Conservation (phyloP, 1,140 invertebrate species). For the Drosophila nannoptera region DNA sequence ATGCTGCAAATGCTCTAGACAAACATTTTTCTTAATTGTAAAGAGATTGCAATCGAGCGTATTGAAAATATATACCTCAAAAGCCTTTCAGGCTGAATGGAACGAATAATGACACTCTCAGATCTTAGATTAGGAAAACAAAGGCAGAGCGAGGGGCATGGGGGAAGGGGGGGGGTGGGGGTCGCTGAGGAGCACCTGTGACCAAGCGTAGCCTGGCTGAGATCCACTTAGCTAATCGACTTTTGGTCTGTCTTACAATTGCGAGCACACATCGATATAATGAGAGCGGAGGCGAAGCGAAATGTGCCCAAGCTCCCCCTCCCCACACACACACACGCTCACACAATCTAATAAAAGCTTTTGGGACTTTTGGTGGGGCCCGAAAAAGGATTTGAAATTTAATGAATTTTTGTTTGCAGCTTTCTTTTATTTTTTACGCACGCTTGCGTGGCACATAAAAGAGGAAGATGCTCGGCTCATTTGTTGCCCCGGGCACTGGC, state of each 20-base stretch:
- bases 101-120: not conserved
- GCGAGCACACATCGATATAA: conserved; percentile 1
- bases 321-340: not conserved
- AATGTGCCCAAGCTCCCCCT: conserved; percentile 3
- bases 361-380: conserved; percentile 36
- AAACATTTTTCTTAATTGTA: conserved; percentile 24
- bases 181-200: no score
- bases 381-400: conserved; percentile 62
- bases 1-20: conserved; percentile 4
- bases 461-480: conserved; percentile 51
- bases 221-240: conserved; percentile 13
- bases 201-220: not conserved
- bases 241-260: conserved; percentile 3
- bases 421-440: conserved; percentile 49
- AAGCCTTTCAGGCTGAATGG: not conserved
- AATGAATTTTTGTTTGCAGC: conserved; percentile 43
- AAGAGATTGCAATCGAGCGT: conserved; percentile 3
- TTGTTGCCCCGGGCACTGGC: conserved; percentile 40
- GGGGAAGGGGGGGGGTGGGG: no score
- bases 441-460: conserved; percentile 62
- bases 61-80: not conserved
- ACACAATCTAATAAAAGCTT: conserved; percentile 37
- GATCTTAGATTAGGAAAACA: no score
- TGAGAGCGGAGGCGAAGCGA: conserved; percentile 6
- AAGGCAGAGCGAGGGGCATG: no score